Percentiles rank a stretch among this genome's conserved stretches.
These are phyloP conservation scores for Arenaria interpres DNA, from an alignment of 2,113 vertebrate genomes.

Conservation along the genomic window DNA sequence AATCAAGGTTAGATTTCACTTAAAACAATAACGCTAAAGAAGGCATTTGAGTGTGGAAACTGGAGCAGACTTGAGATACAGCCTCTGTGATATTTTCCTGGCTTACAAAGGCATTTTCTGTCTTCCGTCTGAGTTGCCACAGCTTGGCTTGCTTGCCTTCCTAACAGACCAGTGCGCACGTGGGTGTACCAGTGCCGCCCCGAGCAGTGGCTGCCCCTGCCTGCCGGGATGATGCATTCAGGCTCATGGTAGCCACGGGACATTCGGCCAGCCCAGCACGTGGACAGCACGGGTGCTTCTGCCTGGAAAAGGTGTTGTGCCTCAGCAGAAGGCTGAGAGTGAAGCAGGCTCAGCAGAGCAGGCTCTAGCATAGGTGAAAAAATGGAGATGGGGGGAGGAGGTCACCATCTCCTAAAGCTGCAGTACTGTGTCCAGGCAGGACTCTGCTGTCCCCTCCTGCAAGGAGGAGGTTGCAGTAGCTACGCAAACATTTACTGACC, in stretches of 20 bases:
- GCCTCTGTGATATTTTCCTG: background rate
- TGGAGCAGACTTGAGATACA: background rate
- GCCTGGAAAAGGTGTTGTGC: background rate
- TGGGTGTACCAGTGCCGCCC: too few relatives aligned
- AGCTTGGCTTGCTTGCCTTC: background rate
- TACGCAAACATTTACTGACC: background rate
- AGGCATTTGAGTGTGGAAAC: background rate
- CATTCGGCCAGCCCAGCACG: accelerated
- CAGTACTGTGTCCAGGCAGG: background rate
- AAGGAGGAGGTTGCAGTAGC: background rate
- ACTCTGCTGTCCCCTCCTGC: background rate
- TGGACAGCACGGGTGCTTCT: background rate
- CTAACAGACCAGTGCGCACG: accelerated
- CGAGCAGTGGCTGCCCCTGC: background rate
- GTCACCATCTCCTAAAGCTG: background rate
- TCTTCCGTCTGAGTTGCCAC: background rate
- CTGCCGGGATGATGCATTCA: background rate
- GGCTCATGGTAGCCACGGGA: background rate
- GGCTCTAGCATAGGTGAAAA: background rate
- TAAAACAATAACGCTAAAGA: background rate
- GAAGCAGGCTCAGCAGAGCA: background rate
- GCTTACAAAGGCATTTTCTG: background rate
- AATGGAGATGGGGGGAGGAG: background rate
- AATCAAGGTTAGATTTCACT: constrained; percentile 8
- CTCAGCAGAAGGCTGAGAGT: background rate